Conservation (phyloP, 1,140 invertebrate genomes). For the Hylaeus volcanicus region DNA sequence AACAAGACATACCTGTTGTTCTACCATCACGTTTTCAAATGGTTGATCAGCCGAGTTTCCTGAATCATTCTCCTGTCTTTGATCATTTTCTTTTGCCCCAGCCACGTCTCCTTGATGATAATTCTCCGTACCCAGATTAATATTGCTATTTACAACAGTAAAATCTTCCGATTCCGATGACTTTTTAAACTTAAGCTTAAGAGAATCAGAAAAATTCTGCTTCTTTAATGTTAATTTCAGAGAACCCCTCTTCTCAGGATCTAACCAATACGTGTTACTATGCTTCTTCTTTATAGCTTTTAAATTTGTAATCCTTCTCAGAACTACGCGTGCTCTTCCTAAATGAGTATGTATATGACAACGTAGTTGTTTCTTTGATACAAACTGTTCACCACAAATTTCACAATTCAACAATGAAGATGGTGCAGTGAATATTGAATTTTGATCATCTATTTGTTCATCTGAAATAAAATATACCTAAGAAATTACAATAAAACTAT, state of each 20-base stretch:
- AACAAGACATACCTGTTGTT: constrained; percentile 70
- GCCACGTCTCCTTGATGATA: constrained; percentile 71
- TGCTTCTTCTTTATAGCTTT: constrained; percentile 69
- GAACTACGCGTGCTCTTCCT: constrained; percentile 72
- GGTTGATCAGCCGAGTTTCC: constrained; percentile 69
- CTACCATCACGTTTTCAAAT: constrained; percentile 76
- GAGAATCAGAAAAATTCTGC: constrained; percentile 65
- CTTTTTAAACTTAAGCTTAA: constrained; percentile 76
- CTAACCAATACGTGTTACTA: constrained; percentile 71
- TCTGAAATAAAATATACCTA: constrained; percentile 59
- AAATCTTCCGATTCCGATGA: constrained; percentile 75
- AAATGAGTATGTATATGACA: constrained; percentile 73
- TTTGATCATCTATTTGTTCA: constrained; percentile 57
- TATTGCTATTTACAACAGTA: constrained; percentile 74
- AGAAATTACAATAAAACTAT: constrained; percentile 21
- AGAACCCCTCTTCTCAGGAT: constrained; percentile 70
- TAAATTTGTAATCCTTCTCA: constrained; percentile 71
- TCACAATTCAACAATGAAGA: constrained; percentile 68
- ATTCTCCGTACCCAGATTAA: constrained; percentile 52
- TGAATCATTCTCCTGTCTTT: constrained; percentile 65
- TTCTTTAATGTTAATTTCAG: constrained; percentile 77
- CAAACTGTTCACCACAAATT: constrained; percentile 73
- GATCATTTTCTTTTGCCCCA: constrained; percentile 73
- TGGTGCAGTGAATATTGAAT: constrained; percentile 53
- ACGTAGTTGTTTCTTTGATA: constrained; percentile 73